A percentile compares a stretch with the other conserved stretches of the same genome.
Evolutionary conservation across 30 jellyfish, hydroid and myxozoan species (phyloP).

Genomic region (Morbakka virulenta): DNA sequence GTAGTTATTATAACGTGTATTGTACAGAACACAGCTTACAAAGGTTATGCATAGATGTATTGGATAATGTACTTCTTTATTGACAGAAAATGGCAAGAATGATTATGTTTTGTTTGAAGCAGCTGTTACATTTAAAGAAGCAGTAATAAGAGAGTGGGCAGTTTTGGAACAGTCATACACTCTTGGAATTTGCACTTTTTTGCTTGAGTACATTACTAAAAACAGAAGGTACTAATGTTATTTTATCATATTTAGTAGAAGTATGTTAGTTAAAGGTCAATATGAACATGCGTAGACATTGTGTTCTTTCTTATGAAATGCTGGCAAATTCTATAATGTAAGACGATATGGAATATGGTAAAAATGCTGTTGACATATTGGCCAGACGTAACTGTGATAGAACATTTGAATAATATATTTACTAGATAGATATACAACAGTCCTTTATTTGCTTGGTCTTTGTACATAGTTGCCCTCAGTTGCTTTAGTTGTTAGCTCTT

Average conservation of each 20-base stretch:
- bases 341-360: too few relatives aligned
- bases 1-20: neutral
- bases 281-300: neutral
- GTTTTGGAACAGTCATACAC: constrained; percentile 54
- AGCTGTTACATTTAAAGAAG: constrained; percentile 85
- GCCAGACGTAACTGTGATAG: too few relatives aligned
- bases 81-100: constrained; percentile 48
- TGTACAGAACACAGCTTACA: neutral
- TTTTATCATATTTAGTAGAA: too few relatives aligned
- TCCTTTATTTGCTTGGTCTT: too few relatives aligned
- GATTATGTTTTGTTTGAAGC: constrained; percentile 90
- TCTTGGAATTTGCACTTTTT: constrained; percentile 66
- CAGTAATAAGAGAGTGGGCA: constrained; percentile 90
- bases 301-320: neutral
- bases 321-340: neutral
- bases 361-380: too few relatives aligned
- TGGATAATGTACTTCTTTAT: neutral
- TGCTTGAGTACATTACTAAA: constrained; percentile 64
- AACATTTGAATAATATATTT: too few relatives aligned
- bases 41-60: neutral
- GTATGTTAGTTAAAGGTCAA: too few relatives aligned
- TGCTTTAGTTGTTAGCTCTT: too few relatives aligned
- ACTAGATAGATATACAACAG: too few relatives aligned
- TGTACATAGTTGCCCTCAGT: too few relatives aligned
- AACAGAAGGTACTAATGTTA: constrained; percentile 34